Conservation (phyloP, 2,113 vertebrate species). For the Pleuronectes platessa region DNA sequence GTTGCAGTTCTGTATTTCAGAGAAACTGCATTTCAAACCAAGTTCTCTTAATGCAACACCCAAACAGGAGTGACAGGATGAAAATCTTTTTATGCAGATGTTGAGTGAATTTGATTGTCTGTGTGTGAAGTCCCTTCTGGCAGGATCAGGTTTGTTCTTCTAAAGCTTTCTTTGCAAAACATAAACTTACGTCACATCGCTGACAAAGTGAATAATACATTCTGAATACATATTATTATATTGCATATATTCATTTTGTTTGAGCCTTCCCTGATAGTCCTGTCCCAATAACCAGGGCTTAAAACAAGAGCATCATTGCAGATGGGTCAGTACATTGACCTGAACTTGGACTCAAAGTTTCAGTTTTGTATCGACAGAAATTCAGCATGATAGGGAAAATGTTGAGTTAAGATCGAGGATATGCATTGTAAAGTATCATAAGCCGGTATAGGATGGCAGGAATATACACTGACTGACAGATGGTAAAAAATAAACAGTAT, state of each 20-base stretch:
- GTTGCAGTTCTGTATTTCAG: too few species aligned
- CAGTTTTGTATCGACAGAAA: background rate
- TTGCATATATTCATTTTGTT: background rate
- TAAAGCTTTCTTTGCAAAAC: constrained; percentile 8
- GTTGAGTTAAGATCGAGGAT: background rate
- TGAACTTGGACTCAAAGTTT: too few species aligned
- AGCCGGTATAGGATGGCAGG: background rate
- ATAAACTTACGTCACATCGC: background rate
- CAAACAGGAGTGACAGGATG: too few species aligned
- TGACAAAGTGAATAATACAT: background rate
- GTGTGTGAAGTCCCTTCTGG: too few species aligned
- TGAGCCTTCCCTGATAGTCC: background rate
- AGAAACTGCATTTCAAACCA: too few species aligned
- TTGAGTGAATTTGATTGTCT: too few species aligned
- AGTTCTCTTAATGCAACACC: too few species aligned
- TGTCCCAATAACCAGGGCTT: background rate
- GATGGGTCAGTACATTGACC: background rate
- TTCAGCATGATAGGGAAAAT: background rate
- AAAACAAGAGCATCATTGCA: background rate
- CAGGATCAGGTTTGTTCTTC: background rate
- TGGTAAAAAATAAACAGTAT: too few species aligned
- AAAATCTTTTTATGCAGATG: too few species aligned
- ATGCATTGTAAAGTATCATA: background rate
- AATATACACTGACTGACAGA: background rate
- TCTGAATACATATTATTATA: background rate